phyloP scores from a whole-genome alignment of 2,888 invertebrate genomes.

The Ommatoiulus sabulosus region DNA sequence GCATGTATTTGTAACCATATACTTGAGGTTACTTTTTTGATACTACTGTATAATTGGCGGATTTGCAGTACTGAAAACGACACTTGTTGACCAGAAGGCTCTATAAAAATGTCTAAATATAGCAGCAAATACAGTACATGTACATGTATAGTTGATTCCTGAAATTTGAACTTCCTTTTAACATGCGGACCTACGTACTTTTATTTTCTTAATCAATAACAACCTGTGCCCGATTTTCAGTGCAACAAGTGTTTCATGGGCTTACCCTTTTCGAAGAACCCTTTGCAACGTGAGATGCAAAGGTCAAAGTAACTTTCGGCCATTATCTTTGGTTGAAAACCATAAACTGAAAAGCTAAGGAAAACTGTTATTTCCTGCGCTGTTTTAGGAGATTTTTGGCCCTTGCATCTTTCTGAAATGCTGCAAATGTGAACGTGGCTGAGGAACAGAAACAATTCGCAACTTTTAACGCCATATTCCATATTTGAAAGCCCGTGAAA shows the following conservation, averaged over 20 bases:
- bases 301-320: background rate
- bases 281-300: background rate
- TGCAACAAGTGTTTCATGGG: background rate
- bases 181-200: background rate
- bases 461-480: too few relatives aligned
- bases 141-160: background rate
- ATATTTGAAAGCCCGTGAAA: background rate
- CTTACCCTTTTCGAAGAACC: background rate
- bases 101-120: background rate
- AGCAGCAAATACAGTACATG: too few relatives aligned
- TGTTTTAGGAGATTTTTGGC: too few relatives aligned
- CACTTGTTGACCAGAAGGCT: background rate
- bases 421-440: background rate
- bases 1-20: background rate
- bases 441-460: background rate
- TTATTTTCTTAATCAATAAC: conserved; percentile 2
- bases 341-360: too few relatives aligned
- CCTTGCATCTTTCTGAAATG: background rate
- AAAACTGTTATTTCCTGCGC: too few relatives aligned
- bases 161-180: conserved; percentile 38
- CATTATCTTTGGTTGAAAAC: background rate
- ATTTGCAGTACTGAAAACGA: background rate
- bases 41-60: background rate
- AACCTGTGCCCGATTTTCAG: background rate
- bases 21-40: background rate